Base-by-base conservation (phyloP, 1,140 invertebrate genomes). In the Harpegnathos saltator region DNA sequence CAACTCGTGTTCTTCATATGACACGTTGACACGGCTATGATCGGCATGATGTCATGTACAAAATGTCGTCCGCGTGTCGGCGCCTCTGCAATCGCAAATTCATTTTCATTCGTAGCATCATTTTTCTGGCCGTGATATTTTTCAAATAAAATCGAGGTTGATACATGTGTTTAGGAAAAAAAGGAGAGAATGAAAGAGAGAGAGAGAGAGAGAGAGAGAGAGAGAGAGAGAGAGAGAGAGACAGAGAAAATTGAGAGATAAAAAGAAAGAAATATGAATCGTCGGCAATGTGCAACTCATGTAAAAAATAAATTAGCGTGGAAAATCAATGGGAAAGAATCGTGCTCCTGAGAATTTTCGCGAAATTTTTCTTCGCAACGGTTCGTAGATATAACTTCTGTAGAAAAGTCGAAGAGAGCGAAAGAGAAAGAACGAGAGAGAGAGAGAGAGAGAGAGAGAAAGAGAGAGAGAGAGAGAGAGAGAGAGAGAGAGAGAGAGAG, bases 371-470 rank as follows among this genome's bases (percentile, higher is more conserved):
- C 66, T 82, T 80, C 82, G 73, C 75, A 66, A 84, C 69, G 54
- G 82, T 85, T 85, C 85, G 59, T 88, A 88, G 78, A 61, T 83
- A 61, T 85, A 85, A 87, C 52, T 81, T 85, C 77, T 85, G 61
- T 81, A 87, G 68, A 68, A 44, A 44, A 44, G 11, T 54, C 44
- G 69, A 69, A 14, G 61, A 48, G 19, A 48, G 44, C 50, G 68
- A 50, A 83, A 66, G 44, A 58, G 38, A 72, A 11, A 44, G 7
- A 44, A 44, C 4, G n/a, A 24, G 3, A 38, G 17, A 33, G 9
- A 52, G n/a, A 58, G 54, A 68, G 4, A 1, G 86, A 86, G 65
- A 66, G 86, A 74, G 61, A 74, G 83, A 87, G 78, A 80, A 77
- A 90, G 89, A 91, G 77, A 89, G n/a, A 24, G 3, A 38, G 17